Evolutionary conservation across 2,113 vertebrate species (phyloP).

Genomic region (Grus americana): DNA sequence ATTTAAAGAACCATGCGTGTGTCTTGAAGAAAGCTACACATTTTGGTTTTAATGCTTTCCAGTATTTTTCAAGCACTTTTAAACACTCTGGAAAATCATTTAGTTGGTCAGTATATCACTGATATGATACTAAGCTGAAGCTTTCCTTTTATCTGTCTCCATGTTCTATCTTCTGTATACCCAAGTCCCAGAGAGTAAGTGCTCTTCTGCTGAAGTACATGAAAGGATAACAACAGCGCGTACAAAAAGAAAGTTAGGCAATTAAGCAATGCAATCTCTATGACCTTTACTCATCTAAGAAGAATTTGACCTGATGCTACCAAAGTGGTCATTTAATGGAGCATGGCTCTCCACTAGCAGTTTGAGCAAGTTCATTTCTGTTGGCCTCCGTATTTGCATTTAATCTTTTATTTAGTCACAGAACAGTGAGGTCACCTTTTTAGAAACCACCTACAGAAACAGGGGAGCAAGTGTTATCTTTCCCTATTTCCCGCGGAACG

Average conservation of each 20-base stretch:
- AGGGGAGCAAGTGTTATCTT: conserved; percentile 51
- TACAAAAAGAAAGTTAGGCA: conserved; percentile 26
- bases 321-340: conserved; percentile 32
- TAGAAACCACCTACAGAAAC: conserved; percentile 63
- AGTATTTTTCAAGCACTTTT: not conserved
- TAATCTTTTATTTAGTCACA: conserved; percentile 68
- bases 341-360: not conserved
- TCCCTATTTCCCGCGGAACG: conserved; percentile 34
- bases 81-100: not conserved
- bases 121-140: not conserved
- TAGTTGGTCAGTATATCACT: not conserved
- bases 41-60: not conserved
- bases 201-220: not conserved
- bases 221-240: not conserved
- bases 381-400: conserved; percentile 64
- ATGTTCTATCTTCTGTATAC: not conserved
- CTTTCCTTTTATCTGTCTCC: not conserved
- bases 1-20: not conserved
- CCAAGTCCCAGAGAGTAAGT: not conserved
- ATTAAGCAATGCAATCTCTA: conserved; percentile 25
- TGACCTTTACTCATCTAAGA: not conserved
- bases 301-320: conserved; percentile 41
- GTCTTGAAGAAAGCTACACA: not conserved
- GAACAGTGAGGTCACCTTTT: conserved; percentile 68
- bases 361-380: conserved; percentile 48